Evolutionary conservation across 1,140 invertebrate species (phyloP).

Genomic region (Cryptotermes secundus): DNA sequence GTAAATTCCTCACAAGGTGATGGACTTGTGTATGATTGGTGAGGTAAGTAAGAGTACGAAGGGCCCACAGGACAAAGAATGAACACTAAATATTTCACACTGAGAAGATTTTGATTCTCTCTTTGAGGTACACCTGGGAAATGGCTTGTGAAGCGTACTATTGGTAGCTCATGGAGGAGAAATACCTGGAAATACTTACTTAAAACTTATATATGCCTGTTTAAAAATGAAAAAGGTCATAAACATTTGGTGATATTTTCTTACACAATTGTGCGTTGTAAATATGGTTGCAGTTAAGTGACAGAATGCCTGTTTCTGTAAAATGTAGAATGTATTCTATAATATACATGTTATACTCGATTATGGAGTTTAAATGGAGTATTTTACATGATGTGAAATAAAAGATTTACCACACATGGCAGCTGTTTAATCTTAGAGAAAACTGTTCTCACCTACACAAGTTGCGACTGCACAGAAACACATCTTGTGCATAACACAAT

Average conservation of each 20-base stretch:
- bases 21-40: too few relatives aligned
- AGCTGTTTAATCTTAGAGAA: too few relatives aligned
- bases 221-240: constrained; percentile 27
- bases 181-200: constrained; percentile 31
- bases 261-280: constrained; percentile 35
- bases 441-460: too few relatives aligned
- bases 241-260: constrained; percentile 36
- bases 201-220: constrained; percentile 27
- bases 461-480: too few relatives aligned
- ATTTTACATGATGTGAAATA: constrained; percentile 35
- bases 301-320: constrained; percentile 33
- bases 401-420: constrained; percentile 32
- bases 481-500: too few relatives aligned
- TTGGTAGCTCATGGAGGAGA: not conserved
- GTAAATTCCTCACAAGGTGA: too few relatives aligned
- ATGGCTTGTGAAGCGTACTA: constrained; percentile 1
- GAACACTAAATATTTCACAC: not conserved
- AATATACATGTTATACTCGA: constrained; percentile 36
- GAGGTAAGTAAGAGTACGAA: not conserved
- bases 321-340: constrained; percentile 36
- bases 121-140: not conserved
- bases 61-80: not conserved
- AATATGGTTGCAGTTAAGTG: constrained; percentile 31
- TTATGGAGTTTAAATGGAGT: constrained; percentile 35
- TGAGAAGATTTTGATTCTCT: not conserved